These are phyloP conservation scores for Tenodera sinensis DNA, from an alignment of 2,888 invertebrate genomes.

Conservation along the genomic window DNA sequence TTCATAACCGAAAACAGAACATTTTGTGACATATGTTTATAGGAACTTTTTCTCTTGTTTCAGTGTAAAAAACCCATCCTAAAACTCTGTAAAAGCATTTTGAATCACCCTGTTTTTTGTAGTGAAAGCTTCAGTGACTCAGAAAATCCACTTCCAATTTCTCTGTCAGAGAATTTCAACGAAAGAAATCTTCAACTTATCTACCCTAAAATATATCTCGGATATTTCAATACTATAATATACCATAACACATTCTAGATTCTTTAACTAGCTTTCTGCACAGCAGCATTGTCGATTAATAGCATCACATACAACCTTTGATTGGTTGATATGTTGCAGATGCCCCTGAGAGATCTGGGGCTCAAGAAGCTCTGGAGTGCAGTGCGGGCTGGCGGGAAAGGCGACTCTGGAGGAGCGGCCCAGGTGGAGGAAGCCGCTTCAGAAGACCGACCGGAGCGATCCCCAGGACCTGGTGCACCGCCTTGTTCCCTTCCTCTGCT, in stretches of 20 bases:
- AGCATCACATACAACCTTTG: too few relatives aligned
- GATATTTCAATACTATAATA: too few relatives aligned
- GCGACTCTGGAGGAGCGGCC: constrained; percentile 20
- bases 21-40: too few relatives aligned
- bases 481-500: constrained; percentile 43
- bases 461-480: constrained; percentile 3
- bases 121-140: too few relatives aligned
- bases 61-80: too few relatives aligned
- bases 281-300: too few relatives aligned
- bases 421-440: constrained; percentile 10
- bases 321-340: constrained; percentile 36
- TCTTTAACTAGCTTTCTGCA: too few relatives aligned
- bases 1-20: too few relatives aligned
- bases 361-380: constrained; percentile 42
- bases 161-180: background rate
- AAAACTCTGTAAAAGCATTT: too few relatives aligned
- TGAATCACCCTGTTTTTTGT: too few relatives aligned
- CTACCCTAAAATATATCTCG: background rate
- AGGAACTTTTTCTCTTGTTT: too few relatives aligned
- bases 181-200: background rate
- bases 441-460: constrained; percentile 14
- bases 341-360: constrained; percentile 47
- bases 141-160: background rate
- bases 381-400: background rate
- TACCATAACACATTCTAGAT: too few relatives aligned